phyloP scores from a whole-genome alignment of 2,888 invertebrate species.

The Drosophila nr. medialis region DNA sequence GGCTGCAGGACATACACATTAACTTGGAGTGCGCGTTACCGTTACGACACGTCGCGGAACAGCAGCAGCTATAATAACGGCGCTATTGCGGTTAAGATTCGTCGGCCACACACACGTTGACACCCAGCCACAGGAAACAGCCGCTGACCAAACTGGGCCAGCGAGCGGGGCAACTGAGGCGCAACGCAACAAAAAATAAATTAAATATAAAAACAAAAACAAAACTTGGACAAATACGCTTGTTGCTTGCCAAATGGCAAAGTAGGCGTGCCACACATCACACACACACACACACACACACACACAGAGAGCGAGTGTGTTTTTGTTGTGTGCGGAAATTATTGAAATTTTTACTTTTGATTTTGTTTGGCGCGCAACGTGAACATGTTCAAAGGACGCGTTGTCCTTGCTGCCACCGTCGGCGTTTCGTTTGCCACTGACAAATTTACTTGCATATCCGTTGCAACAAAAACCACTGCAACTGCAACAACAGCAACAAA shows the following conservation, averaged over 20 bases:
- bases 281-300: not conserved
- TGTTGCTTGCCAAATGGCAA: slow-evolving; percentile 59
- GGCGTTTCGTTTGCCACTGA: slow-evolving; percentile 55
- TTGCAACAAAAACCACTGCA: slow-evolving; percentile 32
- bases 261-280: slow-evolving; percentile 60
- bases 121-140: slow-evolving; percentile 46
- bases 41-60: slow-evolving; percentile 78
- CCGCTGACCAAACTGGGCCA: slow-evolving; percentile 51
- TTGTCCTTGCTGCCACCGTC: slow-evolving; percentile 45
- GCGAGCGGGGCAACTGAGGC: slow-evolving; percentile 7
- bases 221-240: slow-evolving; percentile 54
- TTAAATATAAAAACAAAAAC: slow-evolving; percentile 15
- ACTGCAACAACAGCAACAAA: slow-evolving; percentile 18
- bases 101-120: slow-evolving; percentile 73
- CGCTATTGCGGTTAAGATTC: slow-evolving; percentile 71
- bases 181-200: slow-evolving; percentile 15
- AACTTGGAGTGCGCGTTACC: slow-evolving; percentile 78
- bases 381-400: slow-evolving; percentile 50
- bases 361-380: slow-evolving; percentile 52
- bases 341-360: slow-evolving; percentile 79
- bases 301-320: not conserved
- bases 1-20: slow-evolving; percentile 64
- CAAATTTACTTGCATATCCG: slow-evolving; percentile 78
- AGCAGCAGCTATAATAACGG: slow-evolving; percentile 61
- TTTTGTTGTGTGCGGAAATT: slow-evolving; percentile 80